Percentiles rank a stretch among this genome's conserved stretches.
Conservation (phyloP, 2,888 invertebrate genomes). For the Caenorhabditis sp. region DNA sequence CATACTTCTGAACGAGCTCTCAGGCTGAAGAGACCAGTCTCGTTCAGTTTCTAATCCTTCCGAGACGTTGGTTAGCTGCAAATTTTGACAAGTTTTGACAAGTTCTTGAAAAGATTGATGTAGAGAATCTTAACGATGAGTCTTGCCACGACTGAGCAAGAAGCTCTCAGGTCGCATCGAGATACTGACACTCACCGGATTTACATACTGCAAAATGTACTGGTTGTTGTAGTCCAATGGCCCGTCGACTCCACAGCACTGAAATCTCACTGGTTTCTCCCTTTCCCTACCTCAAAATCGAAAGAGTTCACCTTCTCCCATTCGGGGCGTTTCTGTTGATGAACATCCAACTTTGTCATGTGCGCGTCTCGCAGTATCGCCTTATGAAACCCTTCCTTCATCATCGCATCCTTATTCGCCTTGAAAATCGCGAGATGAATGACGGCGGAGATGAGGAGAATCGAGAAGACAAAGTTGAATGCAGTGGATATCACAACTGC, state of each 20-base stretch:
- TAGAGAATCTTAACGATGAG: too few species aligned
- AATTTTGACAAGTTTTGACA: too few species aligned
- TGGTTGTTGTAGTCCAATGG: slow-evolving; percentile 14
- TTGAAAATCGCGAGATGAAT: slow-evolving; percentile 24
- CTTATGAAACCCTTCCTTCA: slow-evolving; percentile 37
- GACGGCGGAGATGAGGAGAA: slow-evolving; percentile 19
- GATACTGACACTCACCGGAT: background rate
- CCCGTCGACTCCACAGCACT: slow-evolving; percentile 47
- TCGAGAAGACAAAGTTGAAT: slow-evolving; percentile 33
- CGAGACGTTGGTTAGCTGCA: too few species aligned
- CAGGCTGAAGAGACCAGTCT: slow-evolving; percentile 6
- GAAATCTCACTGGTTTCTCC: too few species aligned
- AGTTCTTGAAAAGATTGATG: too few species aligned
- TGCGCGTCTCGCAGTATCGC: too few species aligned
- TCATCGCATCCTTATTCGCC: slow-evolving; percentile 7
- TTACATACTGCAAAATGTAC: slow-evolving; percentile 7
- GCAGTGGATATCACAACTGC: slow-evolving; percentile 30
- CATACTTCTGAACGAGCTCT: slow-evolving; percentile 26
- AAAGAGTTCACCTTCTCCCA: too few species aligned
- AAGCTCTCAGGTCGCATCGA: too few species aligned
- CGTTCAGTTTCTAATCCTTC: background rate
- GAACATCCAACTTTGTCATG: too few species aligned
- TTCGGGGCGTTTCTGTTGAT: too few species aligned
- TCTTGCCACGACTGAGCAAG: too few species aligned
- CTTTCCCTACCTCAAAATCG: too few species aligned